Conservation (phyloP, 2,888 invertebrate species). For the Pachymerium ferrugineum region DNA sequence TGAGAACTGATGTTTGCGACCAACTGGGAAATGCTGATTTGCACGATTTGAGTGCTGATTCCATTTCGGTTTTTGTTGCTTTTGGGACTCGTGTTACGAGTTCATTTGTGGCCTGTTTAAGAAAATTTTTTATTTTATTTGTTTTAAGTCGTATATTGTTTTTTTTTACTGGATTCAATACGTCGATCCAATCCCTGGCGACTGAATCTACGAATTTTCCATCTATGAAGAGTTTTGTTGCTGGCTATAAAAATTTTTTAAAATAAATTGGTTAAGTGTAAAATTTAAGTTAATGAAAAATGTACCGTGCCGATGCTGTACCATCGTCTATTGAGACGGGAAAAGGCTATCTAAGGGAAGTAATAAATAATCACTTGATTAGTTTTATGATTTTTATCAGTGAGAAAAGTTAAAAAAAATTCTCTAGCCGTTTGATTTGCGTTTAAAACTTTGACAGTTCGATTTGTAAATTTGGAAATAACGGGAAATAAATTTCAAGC, state of each 20-base stretch:
- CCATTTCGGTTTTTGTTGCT: conserved; percentile 81
- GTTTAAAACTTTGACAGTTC: background rate
- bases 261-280: background rate
- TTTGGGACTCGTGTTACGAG: conserved; percentile 75
- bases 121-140: background rate
- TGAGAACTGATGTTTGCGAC: conserved; percentile 85
- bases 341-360: background rate
- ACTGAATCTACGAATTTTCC: conserved; percentile 90
- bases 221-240: conserved; percentile 91
- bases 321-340: background rate
- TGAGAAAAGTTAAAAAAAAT: background rate
- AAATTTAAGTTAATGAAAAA: background rate
- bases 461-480: background rate
- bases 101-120: conserved; percentile 68
- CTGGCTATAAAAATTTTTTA: conserved; percentile 48
- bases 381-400: background rate
- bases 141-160: background rate
- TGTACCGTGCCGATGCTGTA: background rate
- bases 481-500: background rate
- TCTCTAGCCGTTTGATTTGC: background rate
- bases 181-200: conserved; percentile 86
- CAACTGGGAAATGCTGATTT: conserved; percentile 75
- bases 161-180: conserved; percentile 71
- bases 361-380: background rate
- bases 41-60: conserved; percentile 76